These are phyloP conservation scores for Myxocyprinus asiaticus DNA, from an alignment of 2,113 vertebrate genomes.

Conservation along the genomic window DNA sequence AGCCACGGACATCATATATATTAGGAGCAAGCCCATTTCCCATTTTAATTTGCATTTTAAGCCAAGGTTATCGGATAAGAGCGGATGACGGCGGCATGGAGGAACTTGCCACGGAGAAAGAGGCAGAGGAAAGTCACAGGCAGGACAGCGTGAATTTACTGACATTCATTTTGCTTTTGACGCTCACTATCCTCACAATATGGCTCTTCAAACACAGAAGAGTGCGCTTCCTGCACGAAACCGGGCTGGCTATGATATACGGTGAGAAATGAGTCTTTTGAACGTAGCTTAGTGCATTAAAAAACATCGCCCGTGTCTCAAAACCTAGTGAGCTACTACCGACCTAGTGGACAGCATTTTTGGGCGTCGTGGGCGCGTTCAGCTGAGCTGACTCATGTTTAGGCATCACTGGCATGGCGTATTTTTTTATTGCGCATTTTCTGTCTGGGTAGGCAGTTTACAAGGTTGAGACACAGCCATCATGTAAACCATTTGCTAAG, in stretches of 20 bases:
- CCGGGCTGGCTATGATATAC: conserved; percentile 96
- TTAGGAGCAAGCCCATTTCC: conserved; percentile 35
- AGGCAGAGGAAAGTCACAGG: conserved; percentile 94
- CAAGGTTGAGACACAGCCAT: background rate
- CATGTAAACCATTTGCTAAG: background rate
- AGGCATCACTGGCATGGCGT: background rate
- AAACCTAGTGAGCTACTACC: too few relatives aligned
- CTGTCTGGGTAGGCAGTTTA: background rate
- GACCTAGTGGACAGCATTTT: background rate
- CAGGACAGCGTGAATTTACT: conserved; percentile 95
- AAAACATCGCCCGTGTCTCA: too few relatives aligned
- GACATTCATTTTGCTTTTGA: conserved; percentile 92
- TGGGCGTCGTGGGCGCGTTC: background rate
- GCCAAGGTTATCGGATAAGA: conserved; percentile 45
- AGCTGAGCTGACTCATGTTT: background rate
- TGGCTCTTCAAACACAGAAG: conserved; percentile 97
- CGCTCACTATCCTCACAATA: conserved; percentile 95
- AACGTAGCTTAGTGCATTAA: too few relatives aligned
- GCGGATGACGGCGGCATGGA: conserved; percentile 82
- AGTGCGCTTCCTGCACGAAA: conserved; percentile 93
- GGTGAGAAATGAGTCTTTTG: conserved; percentile 73
- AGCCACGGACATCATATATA: conserved; percentile 37
- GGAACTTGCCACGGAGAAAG: conserved; percentile 89
- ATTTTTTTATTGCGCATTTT: conserved; percentile 2
- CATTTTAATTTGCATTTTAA: conserved; percentile 52